These are phyloP conservation scores for Clavelina lepadiformis DNA, from an alignment of 23 tunicate genomes.

Conservation along the genomic window DNA sequence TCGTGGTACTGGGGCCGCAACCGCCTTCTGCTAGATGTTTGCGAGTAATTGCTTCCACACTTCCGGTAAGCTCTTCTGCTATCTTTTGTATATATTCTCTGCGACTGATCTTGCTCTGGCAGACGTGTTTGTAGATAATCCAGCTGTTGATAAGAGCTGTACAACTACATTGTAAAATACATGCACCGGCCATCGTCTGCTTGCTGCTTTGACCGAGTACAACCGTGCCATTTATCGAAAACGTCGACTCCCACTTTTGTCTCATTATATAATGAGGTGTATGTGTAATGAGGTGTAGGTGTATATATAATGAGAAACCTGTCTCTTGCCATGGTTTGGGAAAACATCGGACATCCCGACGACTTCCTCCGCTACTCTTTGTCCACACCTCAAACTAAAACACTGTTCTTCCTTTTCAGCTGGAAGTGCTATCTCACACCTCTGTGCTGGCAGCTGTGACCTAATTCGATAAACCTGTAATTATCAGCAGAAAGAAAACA, in stretches of 20 bases:
- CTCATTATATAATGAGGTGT: conserved; percentile 2
- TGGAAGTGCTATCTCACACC: too few relatives aligned
- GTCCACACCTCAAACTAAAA: too few relatives aligned
- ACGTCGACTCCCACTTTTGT: conserved; percentile 22
- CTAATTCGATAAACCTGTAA: too few relatives aligned
- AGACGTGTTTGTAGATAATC: too few relatives aligned
- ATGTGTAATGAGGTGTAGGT: too few relatives aligned
- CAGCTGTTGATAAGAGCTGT: too few relatives aligned
- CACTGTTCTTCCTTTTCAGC: too few relatives aligned
- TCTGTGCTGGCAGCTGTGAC: too few relatives aligned
- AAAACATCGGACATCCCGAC: conserved; percentile 9
- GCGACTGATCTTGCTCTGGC: conserved; percentile 8
- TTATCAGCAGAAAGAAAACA: too few relatives aligned
- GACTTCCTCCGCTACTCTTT: too few relatives aligned
- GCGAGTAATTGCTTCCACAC: conserved; percentile 11
- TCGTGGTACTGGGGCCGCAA: conserved; percentile 3
- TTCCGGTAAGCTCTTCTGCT: conserved; percentile 36
- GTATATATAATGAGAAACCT: too few relatives aligned
- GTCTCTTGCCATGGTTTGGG: conserved; percentile 22
- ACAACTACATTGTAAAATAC: too few relatives aligned
- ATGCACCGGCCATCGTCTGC: conserved; percentile 13
- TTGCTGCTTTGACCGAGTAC: conserved; percentile 15
- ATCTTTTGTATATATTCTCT: conserved; percentile 15
- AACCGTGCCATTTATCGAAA: conserved; percentile 8
- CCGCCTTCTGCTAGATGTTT: conserved; percentile 12